These are phyloP conservation scores for Reticulitermes lucifugus DNA, from an alignment of 2,888 invertebrate species.

Conservation along the genomic window DNA sequence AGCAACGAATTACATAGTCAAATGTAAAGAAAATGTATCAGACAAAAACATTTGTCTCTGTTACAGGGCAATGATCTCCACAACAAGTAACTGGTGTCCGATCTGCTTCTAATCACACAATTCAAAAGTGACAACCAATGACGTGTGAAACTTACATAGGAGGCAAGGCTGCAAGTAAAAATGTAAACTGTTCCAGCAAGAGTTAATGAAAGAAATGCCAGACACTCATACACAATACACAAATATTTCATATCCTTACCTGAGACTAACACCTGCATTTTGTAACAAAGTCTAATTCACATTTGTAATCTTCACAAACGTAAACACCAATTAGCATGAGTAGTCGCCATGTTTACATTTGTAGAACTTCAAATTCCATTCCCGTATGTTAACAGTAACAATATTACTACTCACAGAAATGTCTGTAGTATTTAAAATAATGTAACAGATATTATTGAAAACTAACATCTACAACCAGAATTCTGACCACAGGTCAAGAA, in stretches of 20 bases:
- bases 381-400: not conserved
- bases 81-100: not conserved
- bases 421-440: not conserved
- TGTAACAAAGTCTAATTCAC: slow-evolving; percentile 36
- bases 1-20: not conserved
- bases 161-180: not conserved
- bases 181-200: not conserved
- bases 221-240: not conserved
- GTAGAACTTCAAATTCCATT: slow-evolving; percentile 39
- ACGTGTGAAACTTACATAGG: slow-evolving; percentile 33
- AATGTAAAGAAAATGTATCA: not conserved
- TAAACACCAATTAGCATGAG: slow-evolving; percentile 51
- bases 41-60: not conserved
- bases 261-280: slow-evolving; percentile 51
- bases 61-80: not conserved
- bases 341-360: slow-evolving; percentile 54
- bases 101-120: not conserved
- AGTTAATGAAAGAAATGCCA: not conserved
- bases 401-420: not conserved
- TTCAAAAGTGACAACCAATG: slow-evolving; percentile 37
- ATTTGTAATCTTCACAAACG: slow-evolving; percentile 40
- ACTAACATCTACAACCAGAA: slow-evolving; percentile 4
- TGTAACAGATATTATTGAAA: not conserved
- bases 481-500: not conserved
- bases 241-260: slow-evolving; percentile 38